phyloP scores from a whole-genome alignment of 2,888 invertebrate genomes.

The Mythimna ferrago region DNA sequence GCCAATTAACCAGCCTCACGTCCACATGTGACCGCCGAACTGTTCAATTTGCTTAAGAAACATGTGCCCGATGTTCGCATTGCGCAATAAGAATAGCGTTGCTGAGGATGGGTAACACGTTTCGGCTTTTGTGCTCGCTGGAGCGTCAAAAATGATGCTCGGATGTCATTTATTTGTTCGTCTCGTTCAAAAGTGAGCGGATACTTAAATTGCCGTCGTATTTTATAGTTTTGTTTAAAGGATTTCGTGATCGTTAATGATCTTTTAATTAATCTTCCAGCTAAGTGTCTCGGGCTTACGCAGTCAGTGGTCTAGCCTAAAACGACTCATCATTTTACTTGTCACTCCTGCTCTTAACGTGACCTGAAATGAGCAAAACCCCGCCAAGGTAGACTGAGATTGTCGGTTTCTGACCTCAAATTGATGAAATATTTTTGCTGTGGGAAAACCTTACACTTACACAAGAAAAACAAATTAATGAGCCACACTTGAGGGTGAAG shows the following conservation, averaged over 20 bases:
- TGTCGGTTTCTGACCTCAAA: not conserved
- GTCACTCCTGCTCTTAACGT: not conserved
- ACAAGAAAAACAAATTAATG: constrained; percentile 7
- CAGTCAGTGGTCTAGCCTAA: not conserved
- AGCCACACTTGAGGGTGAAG: constrained; percentile 2
- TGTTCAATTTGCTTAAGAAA: constrained; percentile 57
- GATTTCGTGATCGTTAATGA: not conserved
- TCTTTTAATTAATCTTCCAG: not conserved
- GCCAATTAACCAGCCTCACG: constrained; percentile 69
- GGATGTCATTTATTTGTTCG: constrained; percentile 32
- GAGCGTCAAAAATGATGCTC: constrained; percentile 23
- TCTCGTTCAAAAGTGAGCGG: constrained; percentile 6
- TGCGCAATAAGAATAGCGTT: constrained; percentile 46
- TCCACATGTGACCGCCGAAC: constrained; percentile 64
- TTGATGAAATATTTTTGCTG: not conserved
- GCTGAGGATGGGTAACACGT: constrained; percentile 46
- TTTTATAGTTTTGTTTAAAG: constrained; percentile 9
- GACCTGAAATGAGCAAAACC: not conserved
- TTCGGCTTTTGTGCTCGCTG: constrained; percentile 38
- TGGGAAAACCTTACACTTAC: not conserved
- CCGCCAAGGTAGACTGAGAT: not conserved
- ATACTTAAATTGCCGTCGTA: not conserved
- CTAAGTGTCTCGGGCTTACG: not conserved
- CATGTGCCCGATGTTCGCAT: constrained; percentile 38
- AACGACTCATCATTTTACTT: not conserved